Percentiles rank a stretch among this genome's conserved stretches.
Conservation (phyloP, 2,113 vertebrate genomes). For the Danio rerio region GRCz12tu NC_133179.1:19707001-19707500, state of each 20-base stretch:
- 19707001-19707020: conserved; percentile 1
- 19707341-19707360: conserved; percentile 60
- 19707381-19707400: conserved; percentile 1
- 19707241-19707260: conserved; percentile 67
- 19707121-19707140: conserved; percentile 45
- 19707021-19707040: conserved; percentile 27
- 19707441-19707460: conserved; percentile 15
- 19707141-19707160: conserved; percentile 57
- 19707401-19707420: conserved; percentile 44
- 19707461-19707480: conserved; percentile 24
- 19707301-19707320: conserved; percentile 58
- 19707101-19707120: conserved; percentile 29
- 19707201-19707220: conserved; percentile 62
- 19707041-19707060: background rate
- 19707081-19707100: conserved; percentile 34
- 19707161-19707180: conserved; percentile 59
- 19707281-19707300: background rate
- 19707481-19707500: conserved; percentile 40
- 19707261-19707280: conserved; percentile 70
- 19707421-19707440: conserved; percentile 27
- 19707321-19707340: conserved; percentile 62
- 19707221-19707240: conserved; percentile 46
- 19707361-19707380: background rate
- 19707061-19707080: conserved; percentile 5
- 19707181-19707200: conserved; percentile 52